Conservation (phyloP, 2,113 vertebrate genomes). For the Xenotilapia caudafasciata region DNA sequence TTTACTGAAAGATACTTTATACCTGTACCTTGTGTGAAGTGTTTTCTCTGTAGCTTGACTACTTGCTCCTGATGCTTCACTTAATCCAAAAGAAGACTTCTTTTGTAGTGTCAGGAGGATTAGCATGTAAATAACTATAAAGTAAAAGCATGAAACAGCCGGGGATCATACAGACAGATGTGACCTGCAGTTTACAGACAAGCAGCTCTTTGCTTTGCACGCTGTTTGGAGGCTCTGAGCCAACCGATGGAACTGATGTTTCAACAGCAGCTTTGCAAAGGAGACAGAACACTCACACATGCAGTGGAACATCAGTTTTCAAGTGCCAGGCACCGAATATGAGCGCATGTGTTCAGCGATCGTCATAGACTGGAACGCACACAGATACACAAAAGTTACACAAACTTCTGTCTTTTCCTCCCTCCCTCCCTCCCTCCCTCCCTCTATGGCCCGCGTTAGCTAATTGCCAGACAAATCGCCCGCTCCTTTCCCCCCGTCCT, state of each 20-base stretch:
- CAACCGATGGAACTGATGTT: conserved; percentile 21
- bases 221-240: not conserved
- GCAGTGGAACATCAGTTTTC: not conserved
- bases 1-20: not conserved
- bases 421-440: not conserved
- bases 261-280: conserved; percentile 21
- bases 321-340: not conserved
- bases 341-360: not conserved
- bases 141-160: not conserved
- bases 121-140: conserved; percentile 2
- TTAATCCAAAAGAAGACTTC: not conserved
- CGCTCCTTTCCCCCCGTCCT: not conserved
- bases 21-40: not conserved
- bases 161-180: not conserved
- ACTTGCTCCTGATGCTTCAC: not conserved
- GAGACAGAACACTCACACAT: not conserved
- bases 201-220: not conserved
- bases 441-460: conserved; percentile 41
- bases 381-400: not conserved
- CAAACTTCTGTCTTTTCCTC: not conserved
- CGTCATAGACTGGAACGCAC: not conserved
- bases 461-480: conserved; percentile 73
- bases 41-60: not conserved
- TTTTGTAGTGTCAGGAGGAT: not conserved
- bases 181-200: not conserved